Base-by-base conservation (phyloP, 2,113 vertebrate genomes). In the Butorides virescens region DNA sequence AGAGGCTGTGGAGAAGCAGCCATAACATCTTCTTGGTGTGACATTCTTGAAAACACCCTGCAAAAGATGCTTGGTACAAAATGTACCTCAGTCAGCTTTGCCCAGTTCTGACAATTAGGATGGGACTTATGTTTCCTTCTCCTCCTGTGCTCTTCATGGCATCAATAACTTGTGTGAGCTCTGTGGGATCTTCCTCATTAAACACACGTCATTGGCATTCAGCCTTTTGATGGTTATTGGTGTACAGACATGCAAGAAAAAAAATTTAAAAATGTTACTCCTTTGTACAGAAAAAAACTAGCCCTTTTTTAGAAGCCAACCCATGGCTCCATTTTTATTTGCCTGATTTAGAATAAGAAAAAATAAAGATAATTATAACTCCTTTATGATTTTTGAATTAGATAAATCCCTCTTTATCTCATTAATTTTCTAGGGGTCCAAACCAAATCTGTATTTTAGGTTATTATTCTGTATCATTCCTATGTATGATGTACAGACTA, bases 121-220 rank as follows among this genome's bases (percentile, higher is more conserved):
- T 11, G 56, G 55, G 19, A 77, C 16, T 8, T 46, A 10, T 17
- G 5, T 27, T 34, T 7, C 9, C 7, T 76, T 61, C 4, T 27
- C 6, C 11, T 36, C 3, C 13, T 3, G 0, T 4, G 12, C 10
- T 81, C 16, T 36, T 84, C 22, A 7, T 1, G 3, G 17, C 36
- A 44, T 26, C 30, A 20, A 21, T 3, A 34, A 5, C 27, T 73
- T 36, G 3, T 49, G 23, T 66, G n/a, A 26, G 5, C 5, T 21
- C 27, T 61, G 6, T 56, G n/a, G 26, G 36, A n/a, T 20, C 0
- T 0, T 39, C 18, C 1, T 0, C 27, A 12, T 47, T 20, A 49
- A 82, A 53, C 12, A 13, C 4, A 23, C 5, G 27, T 22, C 9
- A 21, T 9, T 39, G 44, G 8, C 23, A 32, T 46, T n/a, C 18